Evolutionary conservation across 2,888 invertebrate species (phyloP), one percentile per base, ranked within the genome.

Genomic region (Hoplodrina blanda): DNA sequence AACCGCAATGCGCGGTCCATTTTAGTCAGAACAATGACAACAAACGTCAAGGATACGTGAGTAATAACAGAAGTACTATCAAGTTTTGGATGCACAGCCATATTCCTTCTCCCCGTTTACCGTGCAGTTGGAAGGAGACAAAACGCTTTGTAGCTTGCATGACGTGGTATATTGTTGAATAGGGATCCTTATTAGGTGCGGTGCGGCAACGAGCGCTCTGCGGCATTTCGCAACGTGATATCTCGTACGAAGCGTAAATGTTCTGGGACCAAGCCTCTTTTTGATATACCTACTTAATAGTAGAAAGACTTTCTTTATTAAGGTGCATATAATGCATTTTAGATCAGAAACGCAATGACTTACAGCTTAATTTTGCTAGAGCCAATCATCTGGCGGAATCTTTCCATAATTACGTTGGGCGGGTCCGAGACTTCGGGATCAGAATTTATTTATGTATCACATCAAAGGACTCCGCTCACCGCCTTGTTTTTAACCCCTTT

Each of bases 131-230:
- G 67, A 85, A 73, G 56, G 76, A 74, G 78, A 83, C 74, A 72
- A 65, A 78, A 73, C 53, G 67, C 73, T 71, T 74, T 68, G 75
- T 73, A 61, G 76, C 69, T 75, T 80, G 69, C 64, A 79, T 79
- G 73, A 77, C 76, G 75, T 81, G 74, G 81, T 78, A 71, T 79
- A 84, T 82, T 84, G 78, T 87, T 87, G 83, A 88, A 88, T 87
- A 85, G 85, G 74, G 84, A 76, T 84, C 90, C 88, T 86, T 91
- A 89, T 88, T 84, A 83, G 88, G 88, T 77, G 78, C 82, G 87
- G 81, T 82, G 83, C 78, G 81, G 80, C 83, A 72, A 62, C 63
- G 55, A 73, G 65, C 78, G 67, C 76, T 73, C 71, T 81, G 81
- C 85, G 73, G 82, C 52, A 78, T 86, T 87, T 85, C 83, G 82